phyloP scores from a whole-genome alignment of 1,140 invertebrate species.

The Caenorhabditis remanei region DNA sequence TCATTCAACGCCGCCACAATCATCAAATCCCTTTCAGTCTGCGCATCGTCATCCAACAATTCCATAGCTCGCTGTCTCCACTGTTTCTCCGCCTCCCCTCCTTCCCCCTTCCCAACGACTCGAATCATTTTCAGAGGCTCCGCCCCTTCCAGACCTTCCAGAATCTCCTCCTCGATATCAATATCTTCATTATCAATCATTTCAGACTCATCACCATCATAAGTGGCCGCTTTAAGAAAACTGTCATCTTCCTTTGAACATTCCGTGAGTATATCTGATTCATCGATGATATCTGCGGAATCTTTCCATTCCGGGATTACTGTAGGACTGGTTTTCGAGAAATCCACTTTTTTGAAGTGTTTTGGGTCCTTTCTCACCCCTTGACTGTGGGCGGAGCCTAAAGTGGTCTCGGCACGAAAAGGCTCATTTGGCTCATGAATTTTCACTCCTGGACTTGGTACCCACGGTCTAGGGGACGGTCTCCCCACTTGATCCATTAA shows the following conservation, averaged over 20 bases:
- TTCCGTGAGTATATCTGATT: conserved; percentile 54
- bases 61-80: conserved; percentile 46
- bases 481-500: neutral
- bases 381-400: neutral
- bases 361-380: conserved; percentile 9
- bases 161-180: conserved; percentile 42
- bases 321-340: conserved; percentile 48
- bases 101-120: neutral
- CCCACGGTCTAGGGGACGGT: neutral
- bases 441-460: neutral
- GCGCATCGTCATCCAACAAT: conserved; percentile 53
- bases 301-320: conserved; percentile 22
- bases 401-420: too few species aligned
- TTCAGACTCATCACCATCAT: conserved; percentile 58
- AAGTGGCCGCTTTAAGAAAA: conserved; percentile 1
- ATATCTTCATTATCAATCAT: conserved; percentile 39
- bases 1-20: conserved; percentile 59
- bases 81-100: conserved; percentile 30
- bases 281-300: conserved; percentile 53
- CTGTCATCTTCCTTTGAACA: conserved; percentile 12
- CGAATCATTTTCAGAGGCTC: neutral
- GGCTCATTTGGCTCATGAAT: conserved; percentile 21
- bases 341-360: conserved; percentile 78
- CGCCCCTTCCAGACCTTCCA: neutral
- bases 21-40: conserved; percentile 52